Conservation (phyloP, 2,113 vertebrate genomes). For the Calypte anna region DNA sequence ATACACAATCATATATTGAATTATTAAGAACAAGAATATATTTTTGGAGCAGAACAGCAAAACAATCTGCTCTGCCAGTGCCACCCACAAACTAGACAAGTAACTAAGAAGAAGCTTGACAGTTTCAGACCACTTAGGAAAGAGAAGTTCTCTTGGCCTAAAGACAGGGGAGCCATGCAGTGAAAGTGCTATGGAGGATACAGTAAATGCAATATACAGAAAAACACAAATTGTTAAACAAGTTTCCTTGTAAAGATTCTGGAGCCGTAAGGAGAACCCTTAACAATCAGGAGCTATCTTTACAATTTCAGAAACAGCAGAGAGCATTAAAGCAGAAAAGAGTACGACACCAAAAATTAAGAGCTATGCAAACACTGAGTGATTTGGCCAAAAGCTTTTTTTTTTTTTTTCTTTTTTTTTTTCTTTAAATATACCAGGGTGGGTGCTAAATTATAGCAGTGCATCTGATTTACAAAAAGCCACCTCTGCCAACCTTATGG, state of each 20-base stretch:
- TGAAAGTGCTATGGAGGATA: neutral
- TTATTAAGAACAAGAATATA: slow-evolving; percentile 43
- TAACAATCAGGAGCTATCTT: neutral
- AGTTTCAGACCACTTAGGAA: neutral
- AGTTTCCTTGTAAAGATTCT: neutral
- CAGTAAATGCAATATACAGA: neutral
- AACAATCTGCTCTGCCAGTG: slow-evolving; percentile 33
- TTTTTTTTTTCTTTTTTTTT: neutral
- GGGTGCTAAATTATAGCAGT: neutral
- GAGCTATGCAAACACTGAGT: neutral
- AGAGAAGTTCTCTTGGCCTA: neutral
- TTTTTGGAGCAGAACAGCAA: slow-evolving; percentile 22
- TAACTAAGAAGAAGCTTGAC: slow-evolving; percentile 14
- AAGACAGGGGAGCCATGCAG: slow-evolving; percentile 18
- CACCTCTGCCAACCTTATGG: neutral
- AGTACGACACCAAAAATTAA: neutral
- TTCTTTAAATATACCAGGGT: neutral
- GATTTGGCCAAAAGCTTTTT: neutral
- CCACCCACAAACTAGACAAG: slow-evolving; percentile 47
- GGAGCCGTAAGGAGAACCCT: neutral
- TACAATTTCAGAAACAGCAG: neutral
- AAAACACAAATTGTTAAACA: neutral
- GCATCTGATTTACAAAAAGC: neutral
- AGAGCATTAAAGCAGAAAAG: neutral
- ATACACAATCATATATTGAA: slow-evolving; percentile 53